These are phyloP conservation scores for Collichthys lucidus DNA, from an alignment of 2,113 vertebrate species.

Conservation along the genomic window DNA sequence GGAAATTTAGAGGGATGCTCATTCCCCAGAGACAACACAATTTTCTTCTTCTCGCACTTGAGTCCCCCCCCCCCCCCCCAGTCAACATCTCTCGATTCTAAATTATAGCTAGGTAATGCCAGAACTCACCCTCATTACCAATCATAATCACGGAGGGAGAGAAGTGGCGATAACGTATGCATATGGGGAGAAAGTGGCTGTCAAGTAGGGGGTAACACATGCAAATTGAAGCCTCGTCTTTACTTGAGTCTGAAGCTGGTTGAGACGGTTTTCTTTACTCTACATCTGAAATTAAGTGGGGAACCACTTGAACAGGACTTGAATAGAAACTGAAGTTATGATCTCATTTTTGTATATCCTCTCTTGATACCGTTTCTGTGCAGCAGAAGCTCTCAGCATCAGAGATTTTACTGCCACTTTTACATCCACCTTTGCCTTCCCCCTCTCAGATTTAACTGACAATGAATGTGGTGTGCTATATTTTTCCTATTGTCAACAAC, in stretches of 20 bases:
- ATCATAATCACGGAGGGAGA: constrained; percentile 38
- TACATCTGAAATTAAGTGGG: constrained; percentile 25
- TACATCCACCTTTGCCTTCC: background rate
- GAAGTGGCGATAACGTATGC: background rate
- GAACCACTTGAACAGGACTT: background rate
- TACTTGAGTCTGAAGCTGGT: constrained; percentile 1
- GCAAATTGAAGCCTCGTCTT: constrained; percentile 28
- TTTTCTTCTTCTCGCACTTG: constrained; percentile 49
- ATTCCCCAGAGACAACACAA: constrained; percentile 40
- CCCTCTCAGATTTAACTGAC: background rate
- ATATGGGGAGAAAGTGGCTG: constrained; percentile 28
- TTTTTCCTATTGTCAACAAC: background rate
- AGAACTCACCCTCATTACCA: constrained; percentile 43
- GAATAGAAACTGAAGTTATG: background rate
- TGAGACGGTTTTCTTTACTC: background rate
- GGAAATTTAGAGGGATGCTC: constrained; percentile 53
- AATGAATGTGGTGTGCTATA: background rate
- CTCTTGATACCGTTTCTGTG: background rate
- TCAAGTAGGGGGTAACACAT: background rate
- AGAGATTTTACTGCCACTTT: constrained; percentile 9
- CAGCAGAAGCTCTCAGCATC: background rate
- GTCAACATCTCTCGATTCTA: constrained; percentile 50
- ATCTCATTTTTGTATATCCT: background rate
- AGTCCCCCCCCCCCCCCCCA: constrained; percentile 40
- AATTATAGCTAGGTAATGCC: constrained; percentile 43